Base-by-base conservation (phyloP, 2,113 vertebrate species). In the Eupsittula cactorum region DNA sequence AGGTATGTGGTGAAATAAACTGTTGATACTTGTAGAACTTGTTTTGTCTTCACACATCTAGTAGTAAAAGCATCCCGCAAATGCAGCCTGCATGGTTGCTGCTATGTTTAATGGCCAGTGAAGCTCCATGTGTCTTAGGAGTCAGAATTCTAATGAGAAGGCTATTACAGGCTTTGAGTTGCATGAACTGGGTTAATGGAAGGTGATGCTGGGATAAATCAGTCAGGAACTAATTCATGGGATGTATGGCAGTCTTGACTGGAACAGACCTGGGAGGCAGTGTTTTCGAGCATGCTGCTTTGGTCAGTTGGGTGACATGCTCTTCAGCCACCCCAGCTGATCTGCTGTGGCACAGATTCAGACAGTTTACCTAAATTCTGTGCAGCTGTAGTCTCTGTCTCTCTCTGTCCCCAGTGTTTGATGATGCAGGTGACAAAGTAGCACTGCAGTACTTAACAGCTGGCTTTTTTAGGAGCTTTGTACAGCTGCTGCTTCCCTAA, bases 1-100 rank as follows among this genome's bases (percentile, higher is more conserved):
- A 99, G 98, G 99, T 99, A 97, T 9, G 79, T 92, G 79, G 47
- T 82, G 53, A 82, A 90, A 79, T 69, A 86, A 74, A 33, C 31
- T 90, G n/a, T 44, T 70, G 89, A 25, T 65, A 57, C 39, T 67
- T 85, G 37, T 27, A 46, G 16, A 59, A 41, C 19, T 85, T 44
- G 8, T 63, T 86, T n/a, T 52, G 11, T 37, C 55, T 87, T 94
- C 55, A 46, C 16, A 59, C 35, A 28, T 74, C 11, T 11, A 28
- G 42, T 49, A 41, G 35, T 11, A 59, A 50, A 81, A 74, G 8
- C 15, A 75, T 42, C 21, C 11, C 10, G 10, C 29, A 27, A 4
- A 4, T 10, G 13, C 71, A 63, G 2, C 13, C 10, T 86, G 21
- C 2, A 1, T 46, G 37, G 37, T 28, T 8, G 10, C 18, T 74